Percentiles rank a stretch among this genome's conserved stretches.
Conservation (phyloP, 2,797 vertebrate species). For the Pipistrellus nathusii region DNA sequence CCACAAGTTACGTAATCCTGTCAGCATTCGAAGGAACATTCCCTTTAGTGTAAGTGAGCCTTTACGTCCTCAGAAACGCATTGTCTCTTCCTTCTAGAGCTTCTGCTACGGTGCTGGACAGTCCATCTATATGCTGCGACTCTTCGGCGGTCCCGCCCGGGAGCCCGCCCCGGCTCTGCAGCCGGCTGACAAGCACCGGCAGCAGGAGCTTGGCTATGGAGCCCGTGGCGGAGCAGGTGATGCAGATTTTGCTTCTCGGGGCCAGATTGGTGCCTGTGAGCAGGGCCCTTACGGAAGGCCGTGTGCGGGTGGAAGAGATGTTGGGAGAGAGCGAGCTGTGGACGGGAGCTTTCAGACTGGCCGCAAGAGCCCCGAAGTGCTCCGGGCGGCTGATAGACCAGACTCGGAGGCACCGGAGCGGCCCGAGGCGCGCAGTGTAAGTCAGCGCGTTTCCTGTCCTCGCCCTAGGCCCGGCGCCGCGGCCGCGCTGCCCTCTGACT, state of each 20-base stretch:
- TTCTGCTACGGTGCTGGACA: slow-evolving; percentile 88
- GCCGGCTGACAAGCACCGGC: slow-evolving; percentile 10
- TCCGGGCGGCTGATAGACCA: background rate
- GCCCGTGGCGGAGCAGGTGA: slow-evolving; percentile 43
- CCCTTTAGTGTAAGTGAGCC: background rate
- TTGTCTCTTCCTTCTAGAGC: slow-evolving; percentile 75
- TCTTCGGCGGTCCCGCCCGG: slow-evolving; percentile 75
- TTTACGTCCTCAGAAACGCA: background rate
- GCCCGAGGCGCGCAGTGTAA: slow-evolving; percentile 68
- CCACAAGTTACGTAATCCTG: background rate
- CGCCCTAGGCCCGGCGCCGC: background rate
- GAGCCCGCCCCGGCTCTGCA: slow-evolving; percentile 56
- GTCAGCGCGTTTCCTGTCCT: slow-evolving; percentile 55
- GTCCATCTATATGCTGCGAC: slow-evolving; percentile 81
- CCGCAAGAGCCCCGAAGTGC: slow-evolving; percentile 66
- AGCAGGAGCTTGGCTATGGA: slow-evolving; percentile 56
- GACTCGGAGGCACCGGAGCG: slow-evolving; percentile 63
- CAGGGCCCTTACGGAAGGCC: slow-evolving; percentile 72
- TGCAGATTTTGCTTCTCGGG: background rate
- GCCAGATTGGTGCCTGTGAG: fast-evolving
- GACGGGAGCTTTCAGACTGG: slow-evolving; percentile 4
- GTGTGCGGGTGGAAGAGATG: slow-evolving; percentile 80
- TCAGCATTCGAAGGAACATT: background rate
- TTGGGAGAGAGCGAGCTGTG: slow-evolving; percentile 62
- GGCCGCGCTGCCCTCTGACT: background rate